phyloP scores from a whole-genome alignment of 1,140 invertebrate genomes.

The Scaptomyza hsui region DNA sequence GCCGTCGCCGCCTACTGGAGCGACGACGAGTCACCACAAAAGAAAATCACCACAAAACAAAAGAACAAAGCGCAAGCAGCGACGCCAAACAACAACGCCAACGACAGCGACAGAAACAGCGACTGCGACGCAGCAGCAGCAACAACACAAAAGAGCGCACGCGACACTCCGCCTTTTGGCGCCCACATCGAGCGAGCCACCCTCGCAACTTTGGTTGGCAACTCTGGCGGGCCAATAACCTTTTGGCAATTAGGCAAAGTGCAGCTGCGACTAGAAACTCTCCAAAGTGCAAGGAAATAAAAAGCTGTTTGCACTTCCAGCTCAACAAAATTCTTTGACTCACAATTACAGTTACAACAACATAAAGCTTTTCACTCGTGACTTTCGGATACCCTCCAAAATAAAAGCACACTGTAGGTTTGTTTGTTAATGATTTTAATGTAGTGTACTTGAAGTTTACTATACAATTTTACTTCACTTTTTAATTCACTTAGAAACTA shows the following conservation, averaged over 20 bases:
- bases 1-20: conserved; percentile 38
- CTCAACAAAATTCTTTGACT: conserved; percentile 5
- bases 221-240: conserved; percentile 31
- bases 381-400: conserved; percentile 16
- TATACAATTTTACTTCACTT: neutral
- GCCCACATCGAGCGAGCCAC: conserved; percentile 42
- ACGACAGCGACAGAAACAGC: conserved; percentile 9
- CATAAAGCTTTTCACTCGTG: neutral
- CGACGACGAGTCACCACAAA: conserved; percentile 43
- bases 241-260: conserved; percentile 50
- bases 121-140: conserved; percentile 17
- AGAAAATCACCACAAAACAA: conserved; percentile 74
- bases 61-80: conserved; percentile 63
- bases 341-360: conserved; percentile 4
- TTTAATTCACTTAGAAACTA: neutral
- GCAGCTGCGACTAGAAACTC: conserved; percentile 41
- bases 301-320: conserved; percentile 9
- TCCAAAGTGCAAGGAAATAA: conserved; percentile 5
- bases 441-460: neutral
- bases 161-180: conserved; percentile 29
- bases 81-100: conserved; percentile 12
- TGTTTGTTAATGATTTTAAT: neutral
- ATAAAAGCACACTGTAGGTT: neutral
- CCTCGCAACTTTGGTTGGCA: conserved; percentile 39
- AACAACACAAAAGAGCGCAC: conserved; percentile 9